Evolutionary conservation across 2,888 invertebrate genomes (phyloP).

Genomic region (Macrosiphum euphorbiae): DNA sequence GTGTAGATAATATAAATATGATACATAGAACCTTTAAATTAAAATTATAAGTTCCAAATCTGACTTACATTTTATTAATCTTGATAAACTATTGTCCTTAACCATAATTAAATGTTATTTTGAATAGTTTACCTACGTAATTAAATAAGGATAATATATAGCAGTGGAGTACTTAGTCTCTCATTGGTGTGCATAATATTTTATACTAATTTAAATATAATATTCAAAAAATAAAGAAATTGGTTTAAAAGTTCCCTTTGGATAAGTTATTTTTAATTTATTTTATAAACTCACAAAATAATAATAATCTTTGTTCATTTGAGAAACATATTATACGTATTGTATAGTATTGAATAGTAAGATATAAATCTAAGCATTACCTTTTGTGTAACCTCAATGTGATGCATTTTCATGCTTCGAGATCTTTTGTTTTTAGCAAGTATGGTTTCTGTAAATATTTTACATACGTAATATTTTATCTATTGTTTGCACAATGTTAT

Average conservation of each 20-base stretch:
- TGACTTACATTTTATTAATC: not conserved
- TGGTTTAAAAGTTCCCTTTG: not conserved
- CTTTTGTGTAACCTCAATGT: not conserved
- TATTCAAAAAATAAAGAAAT: not conserved
- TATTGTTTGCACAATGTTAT: not conserved
- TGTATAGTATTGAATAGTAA: not conserved
- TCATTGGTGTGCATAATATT: not conserved
- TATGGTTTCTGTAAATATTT: constrained; percentile 14
- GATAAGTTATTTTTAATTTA: not conserved
- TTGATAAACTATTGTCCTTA: not conserved
- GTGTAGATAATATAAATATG: not conserved
- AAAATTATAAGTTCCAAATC: not conserved
- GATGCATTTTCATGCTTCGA: constrained; percentile 11
- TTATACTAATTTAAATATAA: not conserved
- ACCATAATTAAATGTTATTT: not conserved
- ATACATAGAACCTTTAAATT: not conserved
- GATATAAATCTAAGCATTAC: not conserved
- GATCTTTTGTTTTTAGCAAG: constrained; percentile 27
- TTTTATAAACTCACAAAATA: not conserved
- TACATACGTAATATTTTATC: not conserved
- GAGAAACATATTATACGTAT: not conserved
- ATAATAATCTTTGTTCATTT: not conserved
- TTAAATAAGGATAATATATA: no score
- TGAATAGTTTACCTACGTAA: not conserved
- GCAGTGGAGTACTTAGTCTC: not conserved